Evolutionary conservation across 2,888 invertebrate species (phyloP).

Genomic region (Orthosia gracilis): DNA sequence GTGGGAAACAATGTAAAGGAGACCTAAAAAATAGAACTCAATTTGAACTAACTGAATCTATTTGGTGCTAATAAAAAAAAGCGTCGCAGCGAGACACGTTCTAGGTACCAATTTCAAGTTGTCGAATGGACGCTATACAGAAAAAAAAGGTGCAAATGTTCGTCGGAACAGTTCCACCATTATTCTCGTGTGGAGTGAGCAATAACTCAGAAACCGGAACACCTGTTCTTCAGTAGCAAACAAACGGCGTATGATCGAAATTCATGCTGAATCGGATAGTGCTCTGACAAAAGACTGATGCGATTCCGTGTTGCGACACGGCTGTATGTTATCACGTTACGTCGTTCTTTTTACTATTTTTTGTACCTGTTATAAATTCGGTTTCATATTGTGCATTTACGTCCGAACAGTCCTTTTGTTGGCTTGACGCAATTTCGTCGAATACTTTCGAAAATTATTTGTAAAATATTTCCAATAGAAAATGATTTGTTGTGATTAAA

Average conservation of each 20-base stretch:
- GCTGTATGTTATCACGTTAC: conserved; percentile 28
- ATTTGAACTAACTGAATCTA: conserved; percentile 21
- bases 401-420: neutral
- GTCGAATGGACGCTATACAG: conserved; percentile 38
- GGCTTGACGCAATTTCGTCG: neutral
- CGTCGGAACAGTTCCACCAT: conserved; percentile 68
- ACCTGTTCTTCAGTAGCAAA: conserved; percentile 79
- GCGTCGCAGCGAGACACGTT: conserved; percentile 23
- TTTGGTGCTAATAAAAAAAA: conserved; percentile 40
- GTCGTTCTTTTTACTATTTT: conserved; percentile 22
- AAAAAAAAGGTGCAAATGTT: conserved; percentile 59
- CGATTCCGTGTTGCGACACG: conserved; percentile 42
- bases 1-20: conserved; percentile 31
- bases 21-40: conserved; percentile 27
- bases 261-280: conserved; percentile 61
- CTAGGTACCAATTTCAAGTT: conserved; percentile 27
- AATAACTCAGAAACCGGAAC: conserved; percentile 76
- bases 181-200: conserved; percentile 75
- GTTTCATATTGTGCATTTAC: neutral
- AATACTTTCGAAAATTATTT: neutral
- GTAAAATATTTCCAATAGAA: neutral
- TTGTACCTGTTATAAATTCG: conserved; percentile 18
- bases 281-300: conserved; percentile 62
- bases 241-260: conserved; percentile 69
- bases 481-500: conserved; percentile 6